Evolutionary conservation across 1,140 invertebrate genomes (phyloP), one percentile per base, ranked within the genome.

Genomic region (Elysia chlorotica): DNA sequence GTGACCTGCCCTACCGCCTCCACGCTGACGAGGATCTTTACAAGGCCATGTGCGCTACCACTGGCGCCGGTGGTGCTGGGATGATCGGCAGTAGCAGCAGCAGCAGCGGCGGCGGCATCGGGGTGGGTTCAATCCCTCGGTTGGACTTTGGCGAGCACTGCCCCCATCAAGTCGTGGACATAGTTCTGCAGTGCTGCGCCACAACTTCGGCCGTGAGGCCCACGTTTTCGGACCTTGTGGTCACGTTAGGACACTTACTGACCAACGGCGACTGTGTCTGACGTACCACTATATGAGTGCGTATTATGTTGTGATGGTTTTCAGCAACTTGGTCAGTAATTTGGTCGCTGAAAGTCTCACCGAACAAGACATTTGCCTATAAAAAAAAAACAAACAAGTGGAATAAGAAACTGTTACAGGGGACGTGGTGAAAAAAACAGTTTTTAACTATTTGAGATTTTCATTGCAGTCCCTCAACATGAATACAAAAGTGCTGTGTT

Each of bases 21-120:
- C 74, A 76, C 41, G 80, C 78, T 33, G 81, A 87, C 67, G 85
- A 87, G 30, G 85, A 92, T 65, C 89, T 92, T 38, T 87, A 95
- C 5, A 92, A 94, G 82, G 86, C 77, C 23, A 72, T 84, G 35
- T 63, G 69, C 36, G 69, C 10, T 25, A 25, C 6, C 10, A 59
- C 21, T 14, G 21, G 57, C 1, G 37, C 48, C 10, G 33, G 33
- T 6, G 25, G 33, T 2, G 21, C 61, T 23, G 37, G 36, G 23
- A 53, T 14, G 17, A 37, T 6, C 23, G 59, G 59, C 0, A 36
- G 31, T 0, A 23, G 23, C 4, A 1, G 63, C 33, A 10, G 19
- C n/a, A 5, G 5, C 17, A 6, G 23, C 31, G 59, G 59, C 33
- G 0, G 21, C 23, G 19, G 59, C 28, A 19, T 62, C 21, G 5